phyloP scores from a whole-genome alignment of 1,140 invertebrate species.

The Lordiphosa clarofinis region DNA sequence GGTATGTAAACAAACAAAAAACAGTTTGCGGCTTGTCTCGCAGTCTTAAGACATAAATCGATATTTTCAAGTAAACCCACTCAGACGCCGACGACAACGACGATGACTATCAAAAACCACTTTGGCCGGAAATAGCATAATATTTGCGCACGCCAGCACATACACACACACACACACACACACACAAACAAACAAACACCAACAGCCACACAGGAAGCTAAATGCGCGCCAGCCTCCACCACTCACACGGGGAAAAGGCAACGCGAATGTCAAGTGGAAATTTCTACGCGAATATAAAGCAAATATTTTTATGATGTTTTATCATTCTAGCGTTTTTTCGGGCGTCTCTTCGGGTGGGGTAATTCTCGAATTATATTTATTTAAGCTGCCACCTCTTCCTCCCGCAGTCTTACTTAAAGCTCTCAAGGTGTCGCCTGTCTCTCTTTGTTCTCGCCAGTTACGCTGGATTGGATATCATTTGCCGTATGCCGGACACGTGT shows the following conservation, averaged over 20 bases:
- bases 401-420: slow-evolving; percentile 16
- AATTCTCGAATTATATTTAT: slow-evolving; percentile 45
- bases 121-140: slow-evolving; percentile 59
- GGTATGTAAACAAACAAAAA: slow-evolving; percentile 31
- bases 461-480: no score
- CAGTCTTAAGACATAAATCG: slow-evolving; percentile 33
- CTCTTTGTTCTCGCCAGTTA: no score
- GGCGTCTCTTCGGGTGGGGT: slow-evolving; percentile 2
- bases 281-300: slow-evolving; percentile 40
- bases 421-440: slow-evolving; percentile 20
- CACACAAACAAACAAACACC: background rate
- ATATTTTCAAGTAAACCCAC: slow-evolving; percentile 42
- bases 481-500: no score
- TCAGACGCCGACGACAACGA: slow-evolving; percentile 17
- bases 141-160: slow-evolving; percentile 48
- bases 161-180: slow-evolving; percentile 17
- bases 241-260: slow-evolving; percentile 10
- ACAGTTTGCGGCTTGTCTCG: slow-evolving; percentile 19
- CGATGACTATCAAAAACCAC: slow-evolving; percentile 60
- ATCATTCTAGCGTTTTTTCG: slow-evolving; percentile 27
- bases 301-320: slow-evolving; percentile 59
- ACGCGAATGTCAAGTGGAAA: slow-evolving; percentile 32
- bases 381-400: slow-evolving; percentile 18
- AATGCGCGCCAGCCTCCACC: slow-evolving; percentile 39
- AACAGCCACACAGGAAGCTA: slow-evolving; percentile 16